These are phyloP conservation scores for Sinopyrophorus schimmeli DNA, from an alignment of 2,888 invertebrate genomes.

Conservation along the genomic window DNA sequence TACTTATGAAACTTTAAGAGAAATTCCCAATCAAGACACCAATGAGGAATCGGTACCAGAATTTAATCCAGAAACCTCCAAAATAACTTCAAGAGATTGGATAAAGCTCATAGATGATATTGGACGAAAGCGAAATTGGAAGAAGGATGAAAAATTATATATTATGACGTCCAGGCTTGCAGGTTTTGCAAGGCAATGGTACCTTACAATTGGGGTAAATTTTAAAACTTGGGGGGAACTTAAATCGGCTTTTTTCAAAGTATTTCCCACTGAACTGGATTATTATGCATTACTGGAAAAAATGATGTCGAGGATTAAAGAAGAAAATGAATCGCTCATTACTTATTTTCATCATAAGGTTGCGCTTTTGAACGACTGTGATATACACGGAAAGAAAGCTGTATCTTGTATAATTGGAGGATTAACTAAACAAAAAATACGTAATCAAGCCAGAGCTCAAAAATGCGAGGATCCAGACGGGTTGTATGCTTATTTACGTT, in stretches of 20 bases:
- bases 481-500: slow-evolving; percentile 21
- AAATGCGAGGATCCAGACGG: slow-evolving; percentile 22
- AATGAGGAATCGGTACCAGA: slow-evolving; percentile 32
- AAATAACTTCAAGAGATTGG: slow-evolving; percentile 34
- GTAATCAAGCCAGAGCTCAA: slow-evolving; percentile 8
- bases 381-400: slow-evolving; percentile 37
- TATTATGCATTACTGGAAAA: slow-evolving; percentile 27
- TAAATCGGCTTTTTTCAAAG: slow-evolving; percentile 27
- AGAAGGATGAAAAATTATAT: slow-evolving; percentile 35
- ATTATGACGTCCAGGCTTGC: slow-evolving; percentile 38
- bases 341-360: slow-evolving; percentile 41
- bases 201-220: slow-evolving; percentile 34
- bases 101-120: slow-evolving; percentile 35
- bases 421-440: slow-evolving; percentile 18
- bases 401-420: slow-evolving; percentile 43
- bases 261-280: slow-evolving; percentile 36
- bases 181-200: slow-evolving; percentile 40
- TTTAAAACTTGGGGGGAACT: slow-evolving; percentile 29
- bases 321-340: slow-evolving; percentile 35
- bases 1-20: too few relatives aligned
- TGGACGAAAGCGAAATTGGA: slow-evolving; percentile 35
- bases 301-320: slow-evolving; percentile 36
- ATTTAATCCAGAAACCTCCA: slow-evolving; percentile 37
- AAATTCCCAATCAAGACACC: neutral
- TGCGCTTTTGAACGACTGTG: slow-evolving; percentile 36